A percentile compares a stretch with the other conserved stretches of the same genome.
Evolutionary conservation across 2,888 invertebrate species (phyloP).

Genomic region (Sabellastarte sp.): DNA sequence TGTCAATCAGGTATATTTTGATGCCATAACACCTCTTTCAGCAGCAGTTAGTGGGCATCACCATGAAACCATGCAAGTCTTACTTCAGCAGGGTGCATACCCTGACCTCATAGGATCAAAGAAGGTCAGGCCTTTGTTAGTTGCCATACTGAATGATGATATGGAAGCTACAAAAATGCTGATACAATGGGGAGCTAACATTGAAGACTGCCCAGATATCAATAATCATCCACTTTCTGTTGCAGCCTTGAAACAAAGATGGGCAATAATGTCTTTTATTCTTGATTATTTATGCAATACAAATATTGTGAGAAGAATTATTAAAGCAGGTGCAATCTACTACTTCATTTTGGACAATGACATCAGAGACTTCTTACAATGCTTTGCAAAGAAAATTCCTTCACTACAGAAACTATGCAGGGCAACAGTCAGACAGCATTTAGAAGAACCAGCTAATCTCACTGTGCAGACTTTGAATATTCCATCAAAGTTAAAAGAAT

Average conservation of each 20-base stretch:
- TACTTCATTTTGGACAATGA: too few relatives aligned
- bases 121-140: constrained; percentile 19
- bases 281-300: neutral
- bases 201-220: neutral
- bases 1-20: constrained; percentile 19
- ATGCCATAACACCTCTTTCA: constrained; percentile 23
- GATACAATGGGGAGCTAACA: neutral
- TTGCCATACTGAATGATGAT: constrained; percentile 15
- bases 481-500: too few relatives aligned
- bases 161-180: neutral
- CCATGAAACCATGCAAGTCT: constrained; percentile 13
- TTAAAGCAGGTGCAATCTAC: neutral
- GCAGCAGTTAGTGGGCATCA: constrained; percentile 14
- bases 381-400: too few relatives aligned
- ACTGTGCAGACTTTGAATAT: too few relatives aligned
- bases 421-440: too few relatives aligned
- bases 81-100: constrained; percentile 23
- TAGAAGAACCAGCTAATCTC: too few relatives aligned
- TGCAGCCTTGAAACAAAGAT: neutral
- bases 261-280: neutral
- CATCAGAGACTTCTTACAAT: too few relatives aligned
- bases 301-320: neutral
- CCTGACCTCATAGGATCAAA: constrained; percentile 20
- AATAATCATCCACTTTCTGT: neutral
- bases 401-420: too few relatives aligned